Conservation (phyloP, 2,888 invertebrate genomes). For the Camponotus fellah region DNA sequence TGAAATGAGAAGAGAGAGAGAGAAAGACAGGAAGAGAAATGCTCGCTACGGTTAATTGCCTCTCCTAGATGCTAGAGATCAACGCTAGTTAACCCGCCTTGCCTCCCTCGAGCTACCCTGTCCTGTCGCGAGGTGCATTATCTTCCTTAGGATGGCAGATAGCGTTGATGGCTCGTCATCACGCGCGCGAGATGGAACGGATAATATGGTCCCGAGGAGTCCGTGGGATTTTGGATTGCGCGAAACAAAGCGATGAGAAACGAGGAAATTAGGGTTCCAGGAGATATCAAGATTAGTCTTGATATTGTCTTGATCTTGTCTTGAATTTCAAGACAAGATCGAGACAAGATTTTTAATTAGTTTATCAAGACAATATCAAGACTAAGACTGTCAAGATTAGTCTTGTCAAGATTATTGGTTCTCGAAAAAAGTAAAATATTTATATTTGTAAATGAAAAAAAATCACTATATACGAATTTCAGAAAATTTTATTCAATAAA, state of each 20-base stretch:
- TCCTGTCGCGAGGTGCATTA: conserved; percentile 55
- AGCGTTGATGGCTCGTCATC: conserved; percentile 53
- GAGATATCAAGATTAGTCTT: too few species aligned
- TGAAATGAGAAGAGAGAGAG: conserved; percentile 41
- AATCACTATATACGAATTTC: too few species aligned
- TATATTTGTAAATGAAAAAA: too few species aligned
- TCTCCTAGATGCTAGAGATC: conserved; percentile 70
- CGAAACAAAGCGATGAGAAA: not conserved
- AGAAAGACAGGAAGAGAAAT: conserved; percentile 50
- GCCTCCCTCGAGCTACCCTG: conserved; percentile 38
- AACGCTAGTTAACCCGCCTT: conserved; percentile 69
- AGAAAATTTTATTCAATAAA: too few species aligned
- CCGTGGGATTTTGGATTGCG: conserved; percentile 29
- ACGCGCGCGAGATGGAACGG: conserved; percentile 57
- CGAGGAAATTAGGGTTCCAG: not conserved
- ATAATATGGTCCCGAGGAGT: conserved; percentile 8
- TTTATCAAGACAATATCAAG: too few species aligned
- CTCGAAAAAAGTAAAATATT: too few species aligned
- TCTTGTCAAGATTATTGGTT: too few species aligned
- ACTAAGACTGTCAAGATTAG: too few species aligned
- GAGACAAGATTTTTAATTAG: too few species aligned
- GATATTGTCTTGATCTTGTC: too few species aligned
- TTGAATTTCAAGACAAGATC: too few species aligned
- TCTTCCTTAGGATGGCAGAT: conserved; percentile 57
- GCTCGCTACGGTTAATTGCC: conserved; percentile 70